A percentile compares a stretch with the other conserved stretches of the same genome.
Evolutionary conservation across 2,113 vertebrate genomes (phyloP).

Genomic region (Apteryx mantelli): DNA sequence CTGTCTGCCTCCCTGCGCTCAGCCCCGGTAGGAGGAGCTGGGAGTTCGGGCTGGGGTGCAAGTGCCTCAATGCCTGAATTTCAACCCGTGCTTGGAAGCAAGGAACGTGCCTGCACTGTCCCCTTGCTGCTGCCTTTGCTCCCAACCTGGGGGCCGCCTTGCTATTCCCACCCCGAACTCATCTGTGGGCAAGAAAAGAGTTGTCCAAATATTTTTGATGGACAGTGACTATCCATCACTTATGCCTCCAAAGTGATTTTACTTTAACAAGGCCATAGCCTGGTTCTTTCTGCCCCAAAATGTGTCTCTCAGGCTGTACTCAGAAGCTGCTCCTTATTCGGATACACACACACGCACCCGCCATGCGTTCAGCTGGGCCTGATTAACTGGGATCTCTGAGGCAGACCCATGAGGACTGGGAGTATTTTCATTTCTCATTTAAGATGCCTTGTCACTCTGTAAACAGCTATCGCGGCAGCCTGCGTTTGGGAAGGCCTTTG

Average conservation of each 20-base stretch:
- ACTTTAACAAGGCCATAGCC: neutral
- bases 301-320: no score
- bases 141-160: no score
- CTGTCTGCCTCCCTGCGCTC: no score
- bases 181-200: no score
- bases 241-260: no score
- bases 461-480: neutral
- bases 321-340: no score
- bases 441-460: neutral
- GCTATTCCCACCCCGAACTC: no score
- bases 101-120: neutral
- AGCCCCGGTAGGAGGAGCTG: no score
- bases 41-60: no score
- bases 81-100: neutral
- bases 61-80: neutral
- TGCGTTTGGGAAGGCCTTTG: neutral
- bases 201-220: neutral
- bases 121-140: neutral
- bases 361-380: neutral
- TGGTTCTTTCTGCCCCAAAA: neutral
- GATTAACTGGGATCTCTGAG: neutral
- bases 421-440: neutral
- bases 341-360: neutral
- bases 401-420: neutral
- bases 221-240: neutral